Percentiles rank a stretch among this genome's conserved stretches.
Conservation (phyloP, 2,113 vertebrate species). For the Rhinopithecus roxellana region DNA sequence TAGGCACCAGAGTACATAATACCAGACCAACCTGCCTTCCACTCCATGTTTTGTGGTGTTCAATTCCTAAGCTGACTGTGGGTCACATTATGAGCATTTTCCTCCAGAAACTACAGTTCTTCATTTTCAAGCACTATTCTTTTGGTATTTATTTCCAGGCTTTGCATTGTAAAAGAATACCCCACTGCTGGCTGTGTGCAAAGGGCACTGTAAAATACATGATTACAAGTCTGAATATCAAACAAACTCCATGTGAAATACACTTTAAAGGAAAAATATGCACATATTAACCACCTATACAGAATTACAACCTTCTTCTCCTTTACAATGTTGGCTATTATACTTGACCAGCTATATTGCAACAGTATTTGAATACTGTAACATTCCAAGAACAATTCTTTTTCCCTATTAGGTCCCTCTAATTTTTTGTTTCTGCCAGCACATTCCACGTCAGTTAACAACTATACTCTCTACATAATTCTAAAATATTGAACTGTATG, state of each 20-base stretch:
- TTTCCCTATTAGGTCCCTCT: slow-evolving; percentile 48
- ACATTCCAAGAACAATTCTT: slow-evolving; percentile 52
- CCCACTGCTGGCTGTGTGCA: background rate
- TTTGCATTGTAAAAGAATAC: background rate
- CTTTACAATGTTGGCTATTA: background rate
- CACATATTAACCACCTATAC: slow-evolving; percentile 8
- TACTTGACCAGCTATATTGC: slow-evolving; percentile 38
- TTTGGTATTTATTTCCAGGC: background rate
- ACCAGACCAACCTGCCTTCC: background rate
- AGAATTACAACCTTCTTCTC: slow-evolving; percentile 45
- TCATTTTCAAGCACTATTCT: background rate
- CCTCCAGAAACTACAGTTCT: background rate
- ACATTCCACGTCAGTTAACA: slow-evolving; percentile 41
- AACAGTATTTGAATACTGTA: slow-evolving; percentile 44
- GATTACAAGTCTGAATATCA: slow-evolving; percentile 28
- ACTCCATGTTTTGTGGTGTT: rapidly evolving
- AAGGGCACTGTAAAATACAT: background rate
- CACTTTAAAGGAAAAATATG: slow-evolving; percentile 37
- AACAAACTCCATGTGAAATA: slow-evolving; percentile 38
- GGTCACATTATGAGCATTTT: background rate
- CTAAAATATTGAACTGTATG: slow-evolving; percentile 75
- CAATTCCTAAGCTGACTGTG: background rate
- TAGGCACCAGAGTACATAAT: rapidly evolving
- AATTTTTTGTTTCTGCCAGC: slow-evolving; percentile 58
- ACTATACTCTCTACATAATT: slow-evolving; percentile 60